Conservation (phyloP, 2,888 invertebrate species). For the Ormyrus rosae region DNA sequence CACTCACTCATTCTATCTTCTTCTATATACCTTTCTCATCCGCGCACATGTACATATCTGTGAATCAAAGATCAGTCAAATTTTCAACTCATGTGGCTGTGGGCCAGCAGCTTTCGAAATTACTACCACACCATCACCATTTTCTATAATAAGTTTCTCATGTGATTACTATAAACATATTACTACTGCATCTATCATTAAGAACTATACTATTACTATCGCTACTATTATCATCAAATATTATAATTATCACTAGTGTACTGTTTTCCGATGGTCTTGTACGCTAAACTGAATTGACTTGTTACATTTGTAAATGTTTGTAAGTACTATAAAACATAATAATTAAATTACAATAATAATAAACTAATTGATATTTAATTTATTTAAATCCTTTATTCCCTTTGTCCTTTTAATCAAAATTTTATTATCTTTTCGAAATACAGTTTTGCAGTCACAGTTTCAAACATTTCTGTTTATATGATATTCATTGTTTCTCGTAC, state of each 20-base stretch:
- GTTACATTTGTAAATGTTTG: slow-evolving; percentile 74
- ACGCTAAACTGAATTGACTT: slow-evolving; percentile 73
- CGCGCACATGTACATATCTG: slow-evolving; percentile 22
- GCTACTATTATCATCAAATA: slow-evolving; percentile 51
- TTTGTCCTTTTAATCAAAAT: too few species aligned
- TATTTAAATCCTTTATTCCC: too few species aligned
- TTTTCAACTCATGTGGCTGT: neutral
- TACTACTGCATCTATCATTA: slow-evolving; percentile 10
- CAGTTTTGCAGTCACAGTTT: too few species aligned
- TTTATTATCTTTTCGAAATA: too few species aligned
- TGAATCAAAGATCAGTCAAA: slow-evolving; percentile 4
- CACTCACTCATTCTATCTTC: too few species aligned
- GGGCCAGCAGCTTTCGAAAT: neutral
- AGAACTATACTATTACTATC: slow-evolving; percentile 27
- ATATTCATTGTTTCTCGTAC: too few species aligned
- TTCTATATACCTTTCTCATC: neutral
- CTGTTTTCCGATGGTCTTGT: slow-evolving; percentile 69
- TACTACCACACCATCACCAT: slow-evolving; percentile 13
- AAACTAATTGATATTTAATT: neutral
- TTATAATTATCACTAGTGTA: slow-evolving; percentile 63
- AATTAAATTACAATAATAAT: slow-evolving; percentile 68
- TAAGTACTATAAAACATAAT: slow-evolving; percentile 73
- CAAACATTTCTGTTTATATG: too few species aligned
- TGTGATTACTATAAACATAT: slow-evolving; percentile 17
- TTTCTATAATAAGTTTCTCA: slow-evolving; percentile 15